These are phyloP conservation scores for Pardalotus punctatus DNA, from an alignment of 2,113 vertebrate species.

Conservation along the genomic window DNA sequence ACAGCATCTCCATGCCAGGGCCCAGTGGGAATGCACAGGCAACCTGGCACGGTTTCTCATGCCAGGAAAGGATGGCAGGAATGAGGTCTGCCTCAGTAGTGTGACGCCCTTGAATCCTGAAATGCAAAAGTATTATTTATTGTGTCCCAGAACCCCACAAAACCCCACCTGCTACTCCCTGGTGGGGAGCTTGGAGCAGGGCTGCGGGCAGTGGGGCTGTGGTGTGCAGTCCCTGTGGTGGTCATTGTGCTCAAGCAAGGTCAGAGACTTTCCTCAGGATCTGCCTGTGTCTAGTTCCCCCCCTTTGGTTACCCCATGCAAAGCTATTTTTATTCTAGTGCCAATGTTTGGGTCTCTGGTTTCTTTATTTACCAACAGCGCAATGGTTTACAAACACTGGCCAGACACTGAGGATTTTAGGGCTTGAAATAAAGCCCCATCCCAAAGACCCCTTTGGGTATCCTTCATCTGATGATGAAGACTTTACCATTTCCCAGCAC, in stretches of 20 bases:
- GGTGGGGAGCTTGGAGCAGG: neutral
- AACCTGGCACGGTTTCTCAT: neutral
- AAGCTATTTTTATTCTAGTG: neutral
- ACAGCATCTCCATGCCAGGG: neutral
- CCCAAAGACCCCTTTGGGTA: too few relatives aligned
- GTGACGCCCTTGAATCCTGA: neutral
- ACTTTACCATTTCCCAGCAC: neutral
- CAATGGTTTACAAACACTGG: neutral
- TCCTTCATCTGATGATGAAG: neutral
- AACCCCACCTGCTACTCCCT: too few relatives aligned
- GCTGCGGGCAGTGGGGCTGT: neutral
- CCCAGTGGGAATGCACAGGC: neutral
- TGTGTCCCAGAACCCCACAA: neutral
- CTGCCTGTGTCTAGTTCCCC: neutral
- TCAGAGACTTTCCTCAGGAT: neutral
- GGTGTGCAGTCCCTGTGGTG: neutral
- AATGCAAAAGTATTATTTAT: neutral
- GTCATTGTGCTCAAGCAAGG: neutral
- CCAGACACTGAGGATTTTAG: neutral
- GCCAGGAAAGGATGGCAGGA: neutral
- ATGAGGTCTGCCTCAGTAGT: accelerated
- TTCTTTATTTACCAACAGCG: neutral
- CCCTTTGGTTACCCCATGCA: neutral
- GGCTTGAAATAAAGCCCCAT: neutral
- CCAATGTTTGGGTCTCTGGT: neutral